Evolutionary conservation across 2,797 vertebrate species (phyloP).

Genomic region (Pelobates cultripes): DNA sequence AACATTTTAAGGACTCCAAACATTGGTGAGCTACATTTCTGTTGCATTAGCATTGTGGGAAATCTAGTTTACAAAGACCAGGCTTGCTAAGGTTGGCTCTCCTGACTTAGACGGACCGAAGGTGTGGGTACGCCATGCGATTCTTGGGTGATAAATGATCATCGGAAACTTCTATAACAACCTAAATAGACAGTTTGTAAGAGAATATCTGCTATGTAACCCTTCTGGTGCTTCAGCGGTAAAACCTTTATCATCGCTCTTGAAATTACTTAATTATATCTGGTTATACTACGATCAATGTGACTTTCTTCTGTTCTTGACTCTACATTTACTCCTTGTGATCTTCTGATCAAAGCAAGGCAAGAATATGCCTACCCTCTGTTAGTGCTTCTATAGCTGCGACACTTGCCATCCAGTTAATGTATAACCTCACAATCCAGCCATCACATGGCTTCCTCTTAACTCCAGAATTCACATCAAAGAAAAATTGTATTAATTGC

Average conservation of each 20-base stretch:
- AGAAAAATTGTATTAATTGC: slow-evolving; percentile 11
- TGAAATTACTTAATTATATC: background rate
- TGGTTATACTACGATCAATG: background rate
- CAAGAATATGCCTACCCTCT: background rate
- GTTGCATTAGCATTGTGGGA: too few species aligned
- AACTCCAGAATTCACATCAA: slow-evolving; percentile 12
- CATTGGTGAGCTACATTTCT: too few species aligned
- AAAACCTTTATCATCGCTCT: background rate
- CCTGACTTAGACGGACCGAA: too few species aligned
- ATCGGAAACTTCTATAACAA: too few species aligned
- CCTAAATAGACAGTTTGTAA: too few species aligned
- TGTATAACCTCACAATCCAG: background rate
- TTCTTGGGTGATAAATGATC: too few species aligned
- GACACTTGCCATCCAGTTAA: background rate
- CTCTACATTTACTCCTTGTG: background rate
- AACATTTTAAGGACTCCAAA: too few species aligned
- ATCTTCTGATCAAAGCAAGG: slow-evolving; percentile 3
- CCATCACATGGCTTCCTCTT: background rate
- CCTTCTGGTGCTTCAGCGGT: background rate
- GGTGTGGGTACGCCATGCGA: too few species aligned
- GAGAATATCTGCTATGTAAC: too few species aligned
- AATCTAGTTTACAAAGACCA: too few species aligned
- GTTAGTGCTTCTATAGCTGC: background rate
- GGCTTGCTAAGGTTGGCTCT: too few species aligned
- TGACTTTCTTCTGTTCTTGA: background rate